These are phyloP conservation scores for Pogona vitticeps DNA, from an alignment of 2,113 vertebrate genomes.

Conservation along the genomic window DNA sequence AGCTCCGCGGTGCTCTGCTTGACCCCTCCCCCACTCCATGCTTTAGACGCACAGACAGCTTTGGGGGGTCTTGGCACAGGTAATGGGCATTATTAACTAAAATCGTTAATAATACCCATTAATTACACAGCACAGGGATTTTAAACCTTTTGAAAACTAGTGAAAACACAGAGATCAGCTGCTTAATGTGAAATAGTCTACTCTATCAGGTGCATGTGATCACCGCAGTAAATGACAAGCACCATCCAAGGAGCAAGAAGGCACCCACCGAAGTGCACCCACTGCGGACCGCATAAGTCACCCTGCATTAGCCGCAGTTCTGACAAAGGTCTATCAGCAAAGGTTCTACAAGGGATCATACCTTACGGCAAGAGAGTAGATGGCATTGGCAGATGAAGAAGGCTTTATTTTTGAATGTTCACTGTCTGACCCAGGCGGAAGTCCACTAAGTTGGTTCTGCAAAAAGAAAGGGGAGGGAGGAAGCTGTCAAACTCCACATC, in stretches of 20 bases:
- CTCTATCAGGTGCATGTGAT: not conserved
- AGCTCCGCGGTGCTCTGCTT: not conserved
- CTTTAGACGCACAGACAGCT: too few relatives aligned
- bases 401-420: constrained; percentile 94
- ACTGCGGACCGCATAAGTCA: not conserved
- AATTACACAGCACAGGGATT: not conserved
- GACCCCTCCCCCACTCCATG: too few relatives aligned
- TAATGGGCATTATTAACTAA: not conserved
- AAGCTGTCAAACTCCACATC: rapidly evolving
- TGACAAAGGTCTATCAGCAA: not conserved
- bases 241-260: not conserved
- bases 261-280: too few relatives aligned
- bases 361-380: constrained; percentile 91
- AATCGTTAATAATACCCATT: not conserved
- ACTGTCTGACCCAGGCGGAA: constrained; percentile 75
- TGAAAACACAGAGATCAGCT: not conserved
- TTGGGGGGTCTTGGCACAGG: not conserved
- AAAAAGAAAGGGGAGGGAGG: constrained; percentile 47
- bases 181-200: not conserved
- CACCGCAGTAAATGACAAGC: not conserved
- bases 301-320: not conserved
- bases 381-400: constrained; percentile 90
- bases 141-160: too few relatives aligned
- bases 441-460: constrained; percentile 79
- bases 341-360: constrained; percentile 54